Base-by-base conservation (phyloP, 2,888 invertebrate genomes). In the Diachrysia chrysitis region DNA sequence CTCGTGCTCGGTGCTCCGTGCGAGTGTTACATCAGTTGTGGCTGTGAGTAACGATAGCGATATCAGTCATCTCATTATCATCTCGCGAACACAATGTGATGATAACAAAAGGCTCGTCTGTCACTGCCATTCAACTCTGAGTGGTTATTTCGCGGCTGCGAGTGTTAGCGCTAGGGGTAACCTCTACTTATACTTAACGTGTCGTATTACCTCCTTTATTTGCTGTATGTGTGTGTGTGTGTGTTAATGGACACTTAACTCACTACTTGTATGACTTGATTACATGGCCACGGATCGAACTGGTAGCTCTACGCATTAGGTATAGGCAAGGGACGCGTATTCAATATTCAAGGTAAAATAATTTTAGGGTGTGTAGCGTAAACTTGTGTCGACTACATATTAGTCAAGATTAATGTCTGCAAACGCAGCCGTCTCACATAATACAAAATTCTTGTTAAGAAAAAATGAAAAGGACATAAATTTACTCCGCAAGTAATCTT, bases 21-120 rank as follows among this genome's bases (percentile, higher is more conserved):
- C 37, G 37, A 48, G 19, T 48, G 48, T 51, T n/a, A 19, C 48
- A 21, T 21, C 48, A 51, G 48, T 21, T 32, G 32, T 25, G 25
- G 25, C 32, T 51, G 48, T 21, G 12, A 21, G 48, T 19, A 51
- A 51, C 48, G 48, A 48, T 48, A 19, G 10, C 48, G 48, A 19
- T 51, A 51, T 51, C 48, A 21, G 21, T 51, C 48, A 51, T 51
- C 48, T 51, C 48, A 51, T 51, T 51, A 51, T 51, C 48, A 51
- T 21, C 21, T 21, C 19, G 21, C 3, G 48, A 51, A 51, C 21
- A 51, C 19, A 51, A 21, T 51, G 17, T 9, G 19, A 19, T 21
- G 48, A 19, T 51, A 51, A 51, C 48, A 51, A 51, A 51, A 51
- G 48, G 48, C 48, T 51, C 19, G 48, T 21, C 21, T 51, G 48